Percentiles rank a stretch among this genome's conserved stretches.
Evolutionary conservation across 2,888 invertebrate genomes (phyloP).

Genomic region (Agrochola lota): DNA sequence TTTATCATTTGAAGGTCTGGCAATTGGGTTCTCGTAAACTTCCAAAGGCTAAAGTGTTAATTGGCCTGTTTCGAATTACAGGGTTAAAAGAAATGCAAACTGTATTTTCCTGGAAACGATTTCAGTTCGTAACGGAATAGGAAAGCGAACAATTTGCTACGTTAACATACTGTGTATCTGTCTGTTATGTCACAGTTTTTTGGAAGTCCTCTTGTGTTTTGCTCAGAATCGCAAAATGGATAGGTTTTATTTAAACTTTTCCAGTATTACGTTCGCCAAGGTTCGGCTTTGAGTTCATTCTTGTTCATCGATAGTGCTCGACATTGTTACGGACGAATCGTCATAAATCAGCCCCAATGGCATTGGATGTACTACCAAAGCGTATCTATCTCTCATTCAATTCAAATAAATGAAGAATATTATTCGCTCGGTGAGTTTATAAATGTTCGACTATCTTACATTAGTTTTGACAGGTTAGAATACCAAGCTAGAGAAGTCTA

Average conservation of each 20-base stretch:
- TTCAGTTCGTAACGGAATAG: slow-evolving; percentile 29
- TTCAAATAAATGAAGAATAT: slow-evolving; percentile 4
- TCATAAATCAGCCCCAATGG: slow-evolving; percentile 12
- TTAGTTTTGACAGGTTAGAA: not conserved
- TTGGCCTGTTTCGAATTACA: slow-evolving; percentile 43
- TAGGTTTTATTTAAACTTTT: slow-evolving; percentile 11
- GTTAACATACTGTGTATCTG: not conserved
- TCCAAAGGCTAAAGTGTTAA: slow-evolving; percentile 53
- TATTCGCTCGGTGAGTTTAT: not conserved
- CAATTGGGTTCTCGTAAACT: slow-evolving; percentile 54
- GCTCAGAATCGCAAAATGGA: slow-evolving; percentile 1
- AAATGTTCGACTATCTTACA: not conserved
- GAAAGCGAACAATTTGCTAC: slow-evolving; percentile 25
- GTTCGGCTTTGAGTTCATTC: slow-evolving; percentile 12
- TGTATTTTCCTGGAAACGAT: slow-evolving; percentile 33
- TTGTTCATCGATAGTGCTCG: slow-evolving; percentile 16
- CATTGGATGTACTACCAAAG: slow-evolving; percentile 12
- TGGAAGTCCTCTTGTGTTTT: not conserved
- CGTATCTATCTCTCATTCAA: not conserved
- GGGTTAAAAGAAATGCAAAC: slow-evolving; percentile 39
- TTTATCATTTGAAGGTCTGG: slow-evolving; percentile 52
- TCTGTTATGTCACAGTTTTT: slow-evolving; percentile 26
- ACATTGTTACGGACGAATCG: not conserved
- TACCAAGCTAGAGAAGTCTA: not conserved
- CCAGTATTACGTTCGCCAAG: not conserved